Evolutionary conservation across 92 coral and sea anemone species (phyloP), one percentile per base, ranked within the genome.

Genomic region (Phenganax marumi): DNA sequence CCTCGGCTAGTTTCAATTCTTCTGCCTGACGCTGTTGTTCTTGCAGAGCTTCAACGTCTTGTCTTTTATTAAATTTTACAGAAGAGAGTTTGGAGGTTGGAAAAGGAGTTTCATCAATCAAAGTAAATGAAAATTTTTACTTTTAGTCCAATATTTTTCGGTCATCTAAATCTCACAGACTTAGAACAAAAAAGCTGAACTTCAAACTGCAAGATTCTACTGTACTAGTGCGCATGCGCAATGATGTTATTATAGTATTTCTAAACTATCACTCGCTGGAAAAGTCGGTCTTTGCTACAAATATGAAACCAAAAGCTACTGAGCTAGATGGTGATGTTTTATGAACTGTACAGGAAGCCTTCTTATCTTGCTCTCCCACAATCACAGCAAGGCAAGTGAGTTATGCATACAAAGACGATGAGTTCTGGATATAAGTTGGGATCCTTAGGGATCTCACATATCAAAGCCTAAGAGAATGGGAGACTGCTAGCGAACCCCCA

Each of bases 401-500:
- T 24, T 60, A 26, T 17, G 72, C 60, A 21, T 78, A 78, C 63
- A 78, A 48, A 50, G 10, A 26, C 5, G 25, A 49, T 57, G 60
- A 19, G 3, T 43, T n/a, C 2, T 6, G 1, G 11, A 12, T 0
- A 1, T 5, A 0, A 16, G 0, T 24, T 24, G 94, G 94, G 92
- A 72, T 89, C 89, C 7, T 73, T 23, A 39, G 83, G 60, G 85
- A 86, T 89, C 89, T 90, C 92, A 73, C 89, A 89, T 84, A 76
- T 87, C 89, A 91, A 89, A 86, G 89, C 90, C 94, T 87, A 50
- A 89, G 74, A 91, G 94, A 91, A 91, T 91, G 94, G 94, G 94
- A 91, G 94, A 91, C 84, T 84, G 89, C 94, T 91, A 91, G 94
- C 94, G 94, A 90, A 70, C 94, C 94, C 90, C 94, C 90, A 81